Evolutionary conservation across 2,888 invertebrate species (phyloP).

Genomic region (Colletes collaris): DNA sequence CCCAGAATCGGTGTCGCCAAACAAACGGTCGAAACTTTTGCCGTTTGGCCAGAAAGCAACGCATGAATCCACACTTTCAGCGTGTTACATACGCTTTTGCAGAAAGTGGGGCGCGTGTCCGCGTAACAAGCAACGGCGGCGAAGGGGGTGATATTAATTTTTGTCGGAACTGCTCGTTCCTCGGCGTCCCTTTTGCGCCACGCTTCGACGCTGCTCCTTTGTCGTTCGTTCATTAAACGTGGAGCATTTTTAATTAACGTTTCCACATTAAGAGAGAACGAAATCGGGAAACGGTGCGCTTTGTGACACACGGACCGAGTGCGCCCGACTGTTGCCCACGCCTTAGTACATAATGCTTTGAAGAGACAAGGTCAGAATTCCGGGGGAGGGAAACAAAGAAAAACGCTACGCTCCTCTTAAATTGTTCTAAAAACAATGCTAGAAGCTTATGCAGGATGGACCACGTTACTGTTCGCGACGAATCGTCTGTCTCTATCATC

Average conservation of each 20-base stretch:
- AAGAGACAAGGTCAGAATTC: conserved; percentile 1
- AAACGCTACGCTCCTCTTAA: neutral
- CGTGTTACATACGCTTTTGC: conserved; percentile 63
- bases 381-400: neutral
- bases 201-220: conserved; percentile 73
- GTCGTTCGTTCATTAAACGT: conserved; percentile 75
- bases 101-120: conserved; percentile 39
- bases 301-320: conserved; percentile 33
- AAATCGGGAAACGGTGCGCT: conserved; percentile 60
- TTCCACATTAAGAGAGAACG: conserved; percentile 63
- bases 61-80: conserved; percentile 66
- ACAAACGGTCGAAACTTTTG: conserved; percentile 61
- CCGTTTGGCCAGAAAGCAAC: conserved; percentile 29
- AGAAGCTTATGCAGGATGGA: neutral
- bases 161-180: conserved; percentile 68
- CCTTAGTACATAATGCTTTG: neutral
- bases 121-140: conserved; percentile 56
- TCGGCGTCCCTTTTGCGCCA: conserved; percentile 65
- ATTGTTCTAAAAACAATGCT: neutral
- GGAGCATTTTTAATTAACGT: conserved; percentile 77
- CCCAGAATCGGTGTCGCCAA: conserved; percentile 30
- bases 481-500: too few species aligned
- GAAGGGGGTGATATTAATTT: conserved; percentile 74
- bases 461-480: too few species aligned
- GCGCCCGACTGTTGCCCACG: neutral